Evolutionary conservation across 1,140 invertebrate genomes (phyloP), one percentile per base, ranked within the genome.

Genomic region (Aricia agestis): DNA sequence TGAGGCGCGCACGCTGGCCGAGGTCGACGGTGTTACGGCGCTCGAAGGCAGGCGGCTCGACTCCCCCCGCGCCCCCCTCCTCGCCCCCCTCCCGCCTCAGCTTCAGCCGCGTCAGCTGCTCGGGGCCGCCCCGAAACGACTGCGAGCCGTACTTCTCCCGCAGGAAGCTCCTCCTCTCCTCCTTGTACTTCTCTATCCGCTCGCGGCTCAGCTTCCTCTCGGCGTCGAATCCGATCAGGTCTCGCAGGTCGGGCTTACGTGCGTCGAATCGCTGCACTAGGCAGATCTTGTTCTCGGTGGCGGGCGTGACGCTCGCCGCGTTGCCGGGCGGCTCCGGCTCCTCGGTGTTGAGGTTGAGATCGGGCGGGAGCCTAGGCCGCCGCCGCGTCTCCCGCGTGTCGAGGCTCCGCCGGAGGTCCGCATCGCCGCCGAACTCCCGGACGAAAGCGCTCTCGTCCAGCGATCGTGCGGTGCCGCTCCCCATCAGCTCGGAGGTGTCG

Each of bases 101-200:
- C 67, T 90, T 92, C 15, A 85, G 83, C 66, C 86, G 73, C 1
- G 87, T 85, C 70, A 90, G 69, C 61, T 87, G 85, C 68, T 90
- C 87, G 0, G 87, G 83, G 52, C 80, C 85, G 77, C 94, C 93
- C 58, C 95, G 93, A 72, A 98, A 96, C 19, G 95, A 96, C 79
- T 98, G 97, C 0, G 95, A 95, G 70, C 96, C 95, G 80, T 97
- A 97, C 86, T 97, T 98, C 80, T 98, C 96, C 36, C 97, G 93
- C 19, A 98, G 84, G 80, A 97, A 96, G 68, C 95, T 95, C 69
- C 97, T 92, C n/a, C 97, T 92, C 82, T 98, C 97, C 84, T 98
- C 97, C 91, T 98, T 98, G 82, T 98, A 98, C 82, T 96, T 96
- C 85, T 98, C 97, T 74, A 98, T 98, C 59, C 97, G 88, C 81